Evolutionary conservation across 2,113 vertebrate species (phyloP), one percentile per base, ranked within the genome.

Genomic region (Hydropotes inermis): DNA sequence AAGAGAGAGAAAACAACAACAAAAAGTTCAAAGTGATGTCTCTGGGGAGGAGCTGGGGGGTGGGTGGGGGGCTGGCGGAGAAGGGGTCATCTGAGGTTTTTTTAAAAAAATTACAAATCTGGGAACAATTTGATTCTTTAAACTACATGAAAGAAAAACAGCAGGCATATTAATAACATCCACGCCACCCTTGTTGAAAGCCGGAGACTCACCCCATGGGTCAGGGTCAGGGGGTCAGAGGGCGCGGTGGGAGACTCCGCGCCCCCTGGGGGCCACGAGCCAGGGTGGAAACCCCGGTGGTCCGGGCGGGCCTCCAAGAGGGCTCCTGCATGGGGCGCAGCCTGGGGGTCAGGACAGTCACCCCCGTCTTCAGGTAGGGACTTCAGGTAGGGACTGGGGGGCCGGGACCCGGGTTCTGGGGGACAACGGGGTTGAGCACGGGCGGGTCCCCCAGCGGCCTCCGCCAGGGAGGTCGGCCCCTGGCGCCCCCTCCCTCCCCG

Each of bases 261-360:
- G 13, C 9, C 15, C 52, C 52, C 87, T 2, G 1, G 87, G 36
- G 27, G 28, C 39, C 83, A 47, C 0, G 15, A 74, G 21, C 70
- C 2, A 1, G 39, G 23, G 52, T 28, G 52, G 21, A 50, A 36
- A 50, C 54, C 30, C 91, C 6, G 43, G 23, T 74, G 52, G 60
- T 3, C 60, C 0, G 5, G 21, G 43, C 7, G 3, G 15, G 1
- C 16, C 7, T 50, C 4, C 16, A 0, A 25, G 67, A 58, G 64
- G 36, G 6, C 52, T 57, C 23, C 11, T 7, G 11, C 3, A 2
- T 43, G 21, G 28, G 39, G 9, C 10, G 4, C 28, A 28, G 81
- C 52, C 61, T 28, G 50, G 30, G 21, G 43, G 13, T 30, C 14
- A 5, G 30, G 21, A 47, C 1, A 1, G 47, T 33, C 81, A 45